Percentiles rank a stretch among this genome's conserved stretches.
Conservation (phyloP, 2,888 invertebrate species). For the Tridacna crocea region DNA sequence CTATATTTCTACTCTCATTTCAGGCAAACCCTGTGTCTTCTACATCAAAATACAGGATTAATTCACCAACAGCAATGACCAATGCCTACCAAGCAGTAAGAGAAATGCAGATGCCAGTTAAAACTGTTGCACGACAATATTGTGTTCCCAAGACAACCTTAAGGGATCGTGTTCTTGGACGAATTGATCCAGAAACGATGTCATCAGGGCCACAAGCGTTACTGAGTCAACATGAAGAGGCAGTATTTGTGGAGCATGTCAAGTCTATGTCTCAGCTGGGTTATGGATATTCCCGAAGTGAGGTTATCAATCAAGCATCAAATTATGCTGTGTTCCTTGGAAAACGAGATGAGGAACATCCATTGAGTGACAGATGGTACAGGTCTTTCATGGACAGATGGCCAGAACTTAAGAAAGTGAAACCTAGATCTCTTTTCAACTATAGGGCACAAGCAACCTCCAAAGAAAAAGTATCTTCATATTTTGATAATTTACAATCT, state of each 20-base stretch:
- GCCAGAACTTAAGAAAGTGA: slow-evolving; percentile 14
- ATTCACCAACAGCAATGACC: no score
- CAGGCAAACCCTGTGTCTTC: no score
- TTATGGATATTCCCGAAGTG: slow-evolving; percentile 27
- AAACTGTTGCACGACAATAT: slow-evolving; percentile 19
- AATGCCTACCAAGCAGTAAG: slow-evolving; percentile 23
- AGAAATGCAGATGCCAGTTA: slow-evolving; percentile 14
- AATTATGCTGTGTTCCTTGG: slow-evolving; percentile 18
- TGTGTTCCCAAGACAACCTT: slow-evolving; percentile 27
- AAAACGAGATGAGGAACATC: slow-evolving; percentile 10
- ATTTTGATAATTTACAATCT: slow-evolving; percentile 1
- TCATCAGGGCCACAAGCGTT: slow-evolving; percentile 18
- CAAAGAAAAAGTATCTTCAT: neutral
- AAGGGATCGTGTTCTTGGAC: slow-evolving; percentile 12
- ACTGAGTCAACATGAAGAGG: slow-evolving; percentile 25
- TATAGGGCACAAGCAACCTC: slow-evolving; percentile 25
- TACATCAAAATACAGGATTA: no score
- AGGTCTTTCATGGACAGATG: no score
- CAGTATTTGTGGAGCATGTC: no score
- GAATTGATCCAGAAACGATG: no score
- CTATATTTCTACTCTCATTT: no score
- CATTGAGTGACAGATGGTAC: slow-evolving; percentile 16
- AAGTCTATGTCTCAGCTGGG: slow-evolving; percentile 26
- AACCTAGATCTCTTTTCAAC: slow-evolving; percentile 12
- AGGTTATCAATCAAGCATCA: no score